A percentile compares a stretch with the other conserved stretches of the same genome.
phyloP scores from a whole-genome alignment of 2,113 vertebrate genomes.

The Cettia cetti region DNA sequence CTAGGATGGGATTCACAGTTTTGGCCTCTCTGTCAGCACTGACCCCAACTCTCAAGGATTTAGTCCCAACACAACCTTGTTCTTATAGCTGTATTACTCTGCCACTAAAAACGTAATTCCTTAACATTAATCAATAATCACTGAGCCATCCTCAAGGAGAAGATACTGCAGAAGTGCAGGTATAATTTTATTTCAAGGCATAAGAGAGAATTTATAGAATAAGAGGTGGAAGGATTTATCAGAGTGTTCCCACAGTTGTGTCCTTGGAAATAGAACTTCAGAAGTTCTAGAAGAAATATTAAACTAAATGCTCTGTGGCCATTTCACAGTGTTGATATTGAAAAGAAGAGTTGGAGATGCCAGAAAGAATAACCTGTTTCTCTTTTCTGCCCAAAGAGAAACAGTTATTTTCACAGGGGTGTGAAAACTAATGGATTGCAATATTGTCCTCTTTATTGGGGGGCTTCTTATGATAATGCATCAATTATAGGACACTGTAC shows the following conservation, averaged over 20 bases:
- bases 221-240: not conserved
- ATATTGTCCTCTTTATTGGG: not conserved
- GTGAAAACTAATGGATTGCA: not conserved
- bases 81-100: not conserved
- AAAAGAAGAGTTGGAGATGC: not conserved
- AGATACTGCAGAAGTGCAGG: not conserved
- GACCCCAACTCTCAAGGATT: not conserved
- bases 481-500: not conserved
- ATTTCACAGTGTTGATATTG: not conserved
- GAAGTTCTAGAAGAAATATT: not conserved
- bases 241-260: not conserved
- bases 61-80: not conserved
- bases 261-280: not conserved
- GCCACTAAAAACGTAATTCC: not conserved
- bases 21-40: not conserved
- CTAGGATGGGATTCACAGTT: not conserved
- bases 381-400: not conserved
- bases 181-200: not conserved
- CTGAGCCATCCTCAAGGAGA: not conserved
- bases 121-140: not conserved
- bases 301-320: not conserved
- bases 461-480: not conserved
- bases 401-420: not conserved
- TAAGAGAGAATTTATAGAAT: not conserved
- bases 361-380: not conserved